A percentile compares a stretch with the other conserved stretches of the same genome.
Conservation (phyloP, 2,888 invertebrate species). For the Spialia ferax region DNA sequence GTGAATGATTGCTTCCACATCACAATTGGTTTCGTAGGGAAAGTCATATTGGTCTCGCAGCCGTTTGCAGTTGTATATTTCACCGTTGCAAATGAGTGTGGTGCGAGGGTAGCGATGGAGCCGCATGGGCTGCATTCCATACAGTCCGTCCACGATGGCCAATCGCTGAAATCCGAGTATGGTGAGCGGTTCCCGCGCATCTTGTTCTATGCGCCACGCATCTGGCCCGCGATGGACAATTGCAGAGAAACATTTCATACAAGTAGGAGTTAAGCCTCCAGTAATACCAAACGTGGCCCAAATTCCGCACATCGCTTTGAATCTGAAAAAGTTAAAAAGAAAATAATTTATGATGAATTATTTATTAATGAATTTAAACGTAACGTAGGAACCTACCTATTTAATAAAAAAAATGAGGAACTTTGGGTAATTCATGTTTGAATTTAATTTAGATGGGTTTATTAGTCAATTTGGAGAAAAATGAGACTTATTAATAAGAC, state of each 20-base stretch:
- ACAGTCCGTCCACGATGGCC: constrained; percentile 89
- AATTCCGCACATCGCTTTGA: constrained; percentile 89
- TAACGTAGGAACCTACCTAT: too few species aligned
- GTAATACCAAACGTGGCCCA: constrained; percentile 91
- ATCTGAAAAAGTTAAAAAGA: too few species aligned
- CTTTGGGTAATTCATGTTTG: too few species aligned
- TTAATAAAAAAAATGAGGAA: too few species aligned
- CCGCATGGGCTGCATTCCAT: constrained; percentile 93
- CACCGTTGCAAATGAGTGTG: constrained; percentile 92
- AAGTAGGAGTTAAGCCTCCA: constrained; percentile 82
- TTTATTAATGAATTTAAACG: too few species aligned
- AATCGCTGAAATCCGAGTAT: constrained; percentile 90
- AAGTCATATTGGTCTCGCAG: constrained; percentile 87
- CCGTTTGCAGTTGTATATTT: constrained; percentile 93
- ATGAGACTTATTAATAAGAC: too few species aligned
- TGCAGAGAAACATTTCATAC: constrained; percentile 88
- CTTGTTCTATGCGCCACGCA: constrained; percentile 91
- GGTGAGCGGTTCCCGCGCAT: constrained; percentile 87
- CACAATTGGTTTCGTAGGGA: constrained; percentile 90
- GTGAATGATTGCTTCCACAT: too few species aligned
- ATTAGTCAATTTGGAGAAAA: too few species aligned
- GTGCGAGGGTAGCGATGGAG: constrained; percentile 89
- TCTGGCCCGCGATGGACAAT: constrained; percentile 92
- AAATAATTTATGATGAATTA: too few species aligned
- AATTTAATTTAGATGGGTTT: too few species aligned